Conservation (phyloP, 2,888 invertebrate species). For the Drosophila imparisetae region DNA sequence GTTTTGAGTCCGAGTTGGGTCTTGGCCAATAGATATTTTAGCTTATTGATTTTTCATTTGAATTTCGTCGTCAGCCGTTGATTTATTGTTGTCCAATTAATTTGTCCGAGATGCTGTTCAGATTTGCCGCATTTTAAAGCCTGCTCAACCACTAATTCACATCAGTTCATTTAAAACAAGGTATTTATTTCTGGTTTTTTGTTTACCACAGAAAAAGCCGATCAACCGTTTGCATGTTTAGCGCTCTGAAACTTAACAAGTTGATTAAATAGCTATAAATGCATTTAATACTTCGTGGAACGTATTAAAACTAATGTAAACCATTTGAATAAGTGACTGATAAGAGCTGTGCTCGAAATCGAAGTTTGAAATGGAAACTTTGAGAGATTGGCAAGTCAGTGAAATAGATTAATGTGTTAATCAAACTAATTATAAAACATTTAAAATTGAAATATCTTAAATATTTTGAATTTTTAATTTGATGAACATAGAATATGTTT, state of each 20-base stretch:
- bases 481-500: neutral
- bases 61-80: conserved; percentile 74
- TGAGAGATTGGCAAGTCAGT: conserved; percentile 3
- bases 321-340: conserved; percentile 59
- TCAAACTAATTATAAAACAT: conserved; percentile 25
- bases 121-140: conserved; percentile 61
- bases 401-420: conserved; percentile 9
- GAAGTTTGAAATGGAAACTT: conserved; percentile 3
- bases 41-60: conserved; percentile 81
- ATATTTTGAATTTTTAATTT: neutral
- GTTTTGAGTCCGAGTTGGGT: conserved; percentile 12
- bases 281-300: conserved; percentile 54
- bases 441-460: neutral
- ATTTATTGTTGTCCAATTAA: conserved; percentile 78
- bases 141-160: conserved; percentile 52
- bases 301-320: conserved; percentile 33
- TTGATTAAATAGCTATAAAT: conserved; percentile 33
- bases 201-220: conserved; percentile 32
- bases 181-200: conserved; percentile 43
- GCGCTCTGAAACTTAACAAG: conserved; percentile 46
- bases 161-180: conserved; percentile 4
- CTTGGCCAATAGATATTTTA: conserved; percentile 63
- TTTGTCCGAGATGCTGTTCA: conserved; percentile 74
- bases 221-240: conserved; percentile 14
- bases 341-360: conserved; percentile 8